Percentiles rank a stretch among this genome's conserved stretches.
These are phyloP conservation scores for Chloromyia formosa DNA, from an alignment of 2,888 invertebrate species.

Conservation along the genomic window DNA sequence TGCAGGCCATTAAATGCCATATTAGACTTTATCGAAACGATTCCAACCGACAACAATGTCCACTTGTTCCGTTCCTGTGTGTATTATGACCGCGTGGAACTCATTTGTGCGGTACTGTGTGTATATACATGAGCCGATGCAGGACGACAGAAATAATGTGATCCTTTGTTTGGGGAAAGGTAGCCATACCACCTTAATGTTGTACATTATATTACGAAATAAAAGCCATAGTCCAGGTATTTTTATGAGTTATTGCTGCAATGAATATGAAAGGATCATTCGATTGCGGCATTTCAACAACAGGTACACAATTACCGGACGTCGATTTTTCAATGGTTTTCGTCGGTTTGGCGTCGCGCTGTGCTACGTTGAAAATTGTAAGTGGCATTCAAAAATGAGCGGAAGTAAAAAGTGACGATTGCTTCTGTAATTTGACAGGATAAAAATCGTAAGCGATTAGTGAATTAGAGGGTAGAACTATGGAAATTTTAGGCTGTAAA, in stretches of 20 bases:
- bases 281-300: slow-evolving; percentile 19
- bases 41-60: slow-evolving; percentile 25
- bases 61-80: not conserved
- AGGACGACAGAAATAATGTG: slow-evolving; percentile 29
- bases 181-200: slow-evolving; percentile 24
- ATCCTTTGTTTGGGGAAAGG: slow-evolving; percentile 16
- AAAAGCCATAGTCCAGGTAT: slow-evolving; percentile 19
- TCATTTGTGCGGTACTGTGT: too few relatives aligned
- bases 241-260: slow-evolving; percentile 11
- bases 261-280: slow-evolving; percentile 17
- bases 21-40: slow-evolving; percentile 46
- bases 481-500: too few relatives aligned
- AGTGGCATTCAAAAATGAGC: not conserved
- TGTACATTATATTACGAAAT: slow-evolving; percentile 22
- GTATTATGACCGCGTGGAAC: not conserved
- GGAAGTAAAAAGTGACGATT: not conserved
- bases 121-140: not conserved
- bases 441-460: not conserved
- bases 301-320: slow-evolving; percentile 25
- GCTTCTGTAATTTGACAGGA: not conserved
- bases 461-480: too few relatives aligned
- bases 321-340: not conserved
- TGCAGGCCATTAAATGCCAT: slow-evolving; percentile 47
- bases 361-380: not conserved
- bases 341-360: not conserved